Base-by-base conservation (phyloP, 2,888 invertebrate genomes). In the Apotomis betuletana region DNA sequence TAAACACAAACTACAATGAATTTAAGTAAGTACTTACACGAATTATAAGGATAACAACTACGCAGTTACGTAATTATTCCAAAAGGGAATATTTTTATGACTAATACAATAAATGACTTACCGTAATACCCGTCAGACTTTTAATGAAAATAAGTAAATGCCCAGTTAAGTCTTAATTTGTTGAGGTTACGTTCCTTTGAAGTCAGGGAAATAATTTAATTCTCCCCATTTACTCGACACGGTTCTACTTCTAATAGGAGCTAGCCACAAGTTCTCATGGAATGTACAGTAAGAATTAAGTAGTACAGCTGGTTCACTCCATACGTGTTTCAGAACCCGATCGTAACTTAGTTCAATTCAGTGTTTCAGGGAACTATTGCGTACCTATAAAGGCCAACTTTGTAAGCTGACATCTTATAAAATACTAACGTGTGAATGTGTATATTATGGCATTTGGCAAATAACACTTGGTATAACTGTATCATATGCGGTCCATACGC, bases 181-280 rank as follows among this genome's bases (percentile, higher is more conserved):
- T 52, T 10, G 15, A 15, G 27, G n/a, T 55, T 65, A 46, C 55
- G n/a, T 55, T 27, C 49, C 58, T 58, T 69, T 59, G 64, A 70
- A 64, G 59, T 64, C n/a, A 6, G 27, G 49, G 41, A 63, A 58
- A 58, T 64, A 70, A 70, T 63, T 70, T 44, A 70, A 64, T 52
- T 64, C 58, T 64, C 63, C 57, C 69, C 58, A 38, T 57, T 49
- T 51, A 51, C 44, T 44, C 51, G 38, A 46, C 69, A 15, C 41
- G 49, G 44, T 41, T 49, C 58, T 58, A 58, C 52, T 64, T 49
- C 58, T 58, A 58, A 59, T 64, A 59, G 58, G 27, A 27, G 41
- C 51, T 64, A 44, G 58, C 58, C 69, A 46, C 69, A 52, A 27
- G 69, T 57, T 62, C 62, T 49, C 55, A 46, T 6, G 60, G 13